Evolutionary conservation across 2,113 vertebrate genomes (phyloP).

Genomic region (Eurystomus gularis): DNA sequence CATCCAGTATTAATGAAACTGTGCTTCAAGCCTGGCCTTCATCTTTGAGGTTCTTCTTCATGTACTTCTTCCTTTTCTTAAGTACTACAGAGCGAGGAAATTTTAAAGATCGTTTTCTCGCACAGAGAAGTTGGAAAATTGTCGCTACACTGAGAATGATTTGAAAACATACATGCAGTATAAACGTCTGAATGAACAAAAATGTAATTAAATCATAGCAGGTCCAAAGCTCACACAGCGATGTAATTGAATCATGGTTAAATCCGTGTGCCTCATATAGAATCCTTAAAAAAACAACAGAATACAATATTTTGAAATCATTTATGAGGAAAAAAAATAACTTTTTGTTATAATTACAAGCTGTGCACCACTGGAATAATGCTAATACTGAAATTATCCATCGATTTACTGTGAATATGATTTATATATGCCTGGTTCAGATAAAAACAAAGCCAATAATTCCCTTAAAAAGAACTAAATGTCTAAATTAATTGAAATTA

Average conservation of each 20-base stretch:
- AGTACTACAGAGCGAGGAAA: conserved; percentile 46
- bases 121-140: conserved; percentile 52
- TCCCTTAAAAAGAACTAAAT: conserved; percentile 14
- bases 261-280: conserved; percentile 40
- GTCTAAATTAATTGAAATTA: conserved; percentile 46
- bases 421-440: conserved; percentile 11
- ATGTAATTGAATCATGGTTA: conserved; percentile 44
- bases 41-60: conserved; percentile 79
- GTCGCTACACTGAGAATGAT: conserved; percentile 22
- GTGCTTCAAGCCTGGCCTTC: conserved; percentile 80
- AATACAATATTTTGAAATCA: conserved; percentile 20
- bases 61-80: conserved; percentile 55
- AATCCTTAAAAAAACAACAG: neutral
- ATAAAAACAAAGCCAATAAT: conserved; percentile 46
- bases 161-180: conserved; percentile 54
- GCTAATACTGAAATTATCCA: conserved; percentile 38
- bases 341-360: conserved; percentile 30
- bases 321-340: neutral
- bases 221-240: neutral
- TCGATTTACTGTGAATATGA: conserved; percentile 3
- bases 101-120: conserved; percentile 70
- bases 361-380: neutral
- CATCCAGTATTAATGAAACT: conserved; percentile 84
- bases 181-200: conserved; percentile 68
- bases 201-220: conserved; percentile 67